A percentile compares a stretch with the other conserved stretches of the same genome.
Evolutionary conservation across 2,113 vertebrate species (phyloP).

Genomic region (Dicentrarchus labrax): DNA sequence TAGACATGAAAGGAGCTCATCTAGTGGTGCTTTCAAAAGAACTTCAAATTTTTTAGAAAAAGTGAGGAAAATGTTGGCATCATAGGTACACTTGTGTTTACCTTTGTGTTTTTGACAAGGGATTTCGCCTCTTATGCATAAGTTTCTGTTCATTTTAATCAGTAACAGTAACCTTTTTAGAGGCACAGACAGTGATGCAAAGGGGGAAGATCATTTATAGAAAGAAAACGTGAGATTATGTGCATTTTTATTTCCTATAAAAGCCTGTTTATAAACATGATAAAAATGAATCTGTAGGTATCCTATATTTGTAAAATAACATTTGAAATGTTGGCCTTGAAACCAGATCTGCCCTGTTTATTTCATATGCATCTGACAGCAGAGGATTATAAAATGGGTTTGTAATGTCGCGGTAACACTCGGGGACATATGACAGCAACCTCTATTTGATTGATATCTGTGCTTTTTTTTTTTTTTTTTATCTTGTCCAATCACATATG

Average conservation of each 20-base stretch:
- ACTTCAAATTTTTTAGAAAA: conserved; percentile 23
- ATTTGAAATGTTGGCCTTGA: conserved; percentile 17
- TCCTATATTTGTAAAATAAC: conserved; percentile 37
- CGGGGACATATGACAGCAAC: neutral
- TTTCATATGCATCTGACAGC: conserved; percentile 47
- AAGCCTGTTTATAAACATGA: conserved; percentile 13
- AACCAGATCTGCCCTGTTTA: conserved; percentile 11
- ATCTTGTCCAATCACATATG: conserved; percentile 35
- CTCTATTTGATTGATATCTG: conserved; percentile 27
- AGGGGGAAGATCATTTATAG: neutral
- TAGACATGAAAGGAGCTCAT: conserved; percentile 13
- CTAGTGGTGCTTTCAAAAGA: conserved; percentile 8
- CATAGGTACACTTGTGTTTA: conserved; percentile 47
- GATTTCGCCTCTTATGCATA: conserved; percentile 62
- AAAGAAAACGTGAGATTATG: conserved; percentile 17
- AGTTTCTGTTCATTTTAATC: conserved; percentile 43
- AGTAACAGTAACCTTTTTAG: conserved; percentile 18
- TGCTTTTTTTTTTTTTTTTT: neutral
- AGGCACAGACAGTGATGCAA: conserved; percentile 47
- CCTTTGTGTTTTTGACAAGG: conserved; percentile 58
- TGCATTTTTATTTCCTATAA: conserved; percentile 22
- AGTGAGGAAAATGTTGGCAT: conserved; percentile 35
- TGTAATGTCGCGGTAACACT: conserved; percentile 14
- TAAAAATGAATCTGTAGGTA: conserved; percentile 21
- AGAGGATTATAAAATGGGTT: conserved; percentile 13